Conservation (phyloP, 2,888 invertebrate genomes). For the Caprella mutica region DNA sequence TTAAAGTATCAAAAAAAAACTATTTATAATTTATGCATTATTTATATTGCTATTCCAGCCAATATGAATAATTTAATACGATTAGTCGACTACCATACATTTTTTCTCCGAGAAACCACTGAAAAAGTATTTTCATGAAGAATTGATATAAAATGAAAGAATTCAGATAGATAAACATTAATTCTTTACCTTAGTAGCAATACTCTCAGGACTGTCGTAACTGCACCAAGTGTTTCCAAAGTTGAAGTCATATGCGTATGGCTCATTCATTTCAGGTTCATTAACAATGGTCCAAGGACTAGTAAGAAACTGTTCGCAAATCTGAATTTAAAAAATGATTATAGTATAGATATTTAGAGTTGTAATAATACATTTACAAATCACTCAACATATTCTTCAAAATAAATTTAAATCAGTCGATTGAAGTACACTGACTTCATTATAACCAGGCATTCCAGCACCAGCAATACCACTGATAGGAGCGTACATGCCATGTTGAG, state of each 20-base stretch:
- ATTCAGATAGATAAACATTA: no score
- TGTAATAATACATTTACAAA: no score
- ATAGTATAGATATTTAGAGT: not conserved
- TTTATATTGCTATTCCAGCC: no score
- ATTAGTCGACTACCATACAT: no score
- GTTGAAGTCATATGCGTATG: slow-evolving; percentile 16
- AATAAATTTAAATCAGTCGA: no score
- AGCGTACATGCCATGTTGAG: slow-evolving; percentile 46
- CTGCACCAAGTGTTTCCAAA: slow-evolving; percentile 20
- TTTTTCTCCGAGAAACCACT: no score
- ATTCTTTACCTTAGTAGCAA: slow-evolving; percentile 13
- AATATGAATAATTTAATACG: no score
- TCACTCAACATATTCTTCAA: no score
- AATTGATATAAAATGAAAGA: no score
- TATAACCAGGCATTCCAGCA: slow-evolving; percentile 56
- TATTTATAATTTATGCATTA: no score
- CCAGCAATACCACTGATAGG: slow-evolving; percentile 48
- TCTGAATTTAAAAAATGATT: not conserved
- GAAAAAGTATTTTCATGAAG: no score
- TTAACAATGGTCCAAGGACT: slow-evolving; percentile 16
- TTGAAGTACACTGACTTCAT: slow-evolving; percentile 57
- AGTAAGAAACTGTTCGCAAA: slow-evolving; percentile 9
- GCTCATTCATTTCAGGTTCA: slow-evolving; percentile 15
- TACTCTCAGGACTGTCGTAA: slow-evolving; percentile 14
- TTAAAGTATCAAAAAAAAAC: no score